phyloP scores from a whole-genome alignment of 2,888 invertebrate species.

The Mimachlamys varia region DNA sequence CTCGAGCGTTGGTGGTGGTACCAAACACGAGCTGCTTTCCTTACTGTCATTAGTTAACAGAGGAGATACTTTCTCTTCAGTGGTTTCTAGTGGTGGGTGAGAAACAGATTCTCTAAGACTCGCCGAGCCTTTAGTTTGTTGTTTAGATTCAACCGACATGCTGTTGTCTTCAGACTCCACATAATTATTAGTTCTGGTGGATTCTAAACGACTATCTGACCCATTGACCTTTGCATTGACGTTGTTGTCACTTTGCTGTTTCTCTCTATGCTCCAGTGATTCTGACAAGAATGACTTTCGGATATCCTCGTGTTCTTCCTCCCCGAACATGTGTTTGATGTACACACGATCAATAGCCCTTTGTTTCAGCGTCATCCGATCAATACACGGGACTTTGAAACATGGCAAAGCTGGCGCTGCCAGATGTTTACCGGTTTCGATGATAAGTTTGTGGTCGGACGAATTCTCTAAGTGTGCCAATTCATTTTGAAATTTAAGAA shows the following conservation, averaged over 20 bases:
- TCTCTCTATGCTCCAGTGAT: background rate
- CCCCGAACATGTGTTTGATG: background rate
- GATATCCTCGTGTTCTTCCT: background rate
- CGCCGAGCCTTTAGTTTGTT: background rate
- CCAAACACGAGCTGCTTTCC: background rate
- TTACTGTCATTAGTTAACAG: background rate
- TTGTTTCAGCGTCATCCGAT: background rate
- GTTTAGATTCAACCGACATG: background rate
- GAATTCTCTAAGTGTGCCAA: constrained; percentile 18
- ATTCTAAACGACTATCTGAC: background rate
- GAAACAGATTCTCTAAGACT: background rate
- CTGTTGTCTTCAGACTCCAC: background rate
- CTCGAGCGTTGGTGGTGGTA: background rate
- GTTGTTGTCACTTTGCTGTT: background rate
- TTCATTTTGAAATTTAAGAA: background rate
- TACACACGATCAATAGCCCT: background rate
- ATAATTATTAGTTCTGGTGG: background rate
- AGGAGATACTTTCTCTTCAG: background rate
- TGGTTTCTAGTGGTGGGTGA: background rate
- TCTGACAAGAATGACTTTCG: background rate
- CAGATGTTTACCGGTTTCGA: background rate
- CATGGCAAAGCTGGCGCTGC: background rate
- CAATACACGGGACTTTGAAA: background rate
- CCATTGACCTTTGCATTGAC: background rate
- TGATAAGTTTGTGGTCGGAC: background rate